Conservation (phyloP, 2,797 vertebrate species). For the Helicolenus hilgendorfi region DNA sequence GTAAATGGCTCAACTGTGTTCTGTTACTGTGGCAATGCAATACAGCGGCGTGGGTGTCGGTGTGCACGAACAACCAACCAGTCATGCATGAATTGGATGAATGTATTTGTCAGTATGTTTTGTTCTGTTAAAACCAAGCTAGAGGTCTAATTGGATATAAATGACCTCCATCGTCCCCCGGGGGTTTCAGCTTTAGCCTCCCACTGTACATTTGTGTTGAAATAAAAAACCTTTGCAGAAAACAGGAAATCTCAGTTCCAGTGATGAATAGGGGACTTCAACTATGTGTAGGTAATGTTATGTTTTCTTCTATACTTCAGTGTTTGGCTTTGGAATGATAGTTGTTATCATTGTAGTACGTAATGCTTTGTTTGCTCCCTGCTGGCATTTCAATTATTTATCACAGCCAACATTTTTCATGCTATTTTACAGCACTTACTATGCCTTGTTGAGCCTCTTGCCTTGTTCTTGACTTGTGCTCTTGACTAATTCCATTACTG, state of each 20-base stretch:
- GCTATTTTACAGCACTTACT: not conserved
- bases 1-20: conserved; percentile 56
- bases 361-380: conserved; percentile 8
- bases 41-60: conserved; percentile 28
- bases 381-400: conserved; percentile 25
- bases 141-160: conserved; percentile 70
- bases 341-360: not conserved
- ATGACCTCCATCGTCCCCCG: conserved; percentile 55
- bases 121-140: conserved; percentile 23
- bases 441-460: conserved; percentile 16
- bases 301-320: not conserved
- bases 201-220: conserved; percentile 46
- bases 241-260: not conserved
- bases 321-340: not conserved
- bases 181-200: conserved; percentile 37
- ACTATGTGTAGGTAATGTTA: not conserved
- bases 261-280: not conserved
- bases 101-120: conserved; percentile 27
- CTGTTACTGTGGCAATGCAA: conserved; percentile 26
- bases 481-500: conserved; percentile 28
- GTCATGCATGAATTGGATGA: conserved; percentile 23
- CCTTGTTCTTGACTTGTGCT: conserved; percentile 17
- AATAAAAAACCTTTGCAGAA: not conserved
- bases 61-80: conserved; percentile 17
- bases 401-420: not conserved